Evolutionary conservation across 2,888 invertebrate species (phyloP).

Genomic region (Caenorhabditis becei): DNA sequence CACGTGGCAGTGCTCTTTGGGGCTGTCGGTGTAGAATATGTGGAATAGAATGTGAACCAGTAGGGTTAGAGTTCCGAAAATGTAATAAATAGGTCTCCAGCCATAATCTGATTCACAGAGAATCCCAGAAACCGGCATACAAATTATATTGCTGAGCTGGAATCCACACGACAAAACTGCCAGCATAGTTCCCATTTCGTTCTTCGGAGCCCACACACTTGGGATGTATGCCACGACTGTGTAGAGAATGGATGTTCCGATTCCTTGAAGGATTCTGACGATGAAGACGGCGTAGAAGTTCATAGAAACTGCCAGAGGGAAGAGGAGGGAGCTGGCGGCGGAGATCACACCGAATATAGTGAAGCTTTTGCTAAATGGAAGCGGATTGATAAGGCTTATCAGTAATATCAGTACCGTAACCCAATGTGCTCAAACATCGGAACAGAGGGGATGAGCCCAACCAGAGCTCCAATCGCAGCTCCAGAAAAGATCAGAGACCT

Average conservation of each 20-base stretch:
- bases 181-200: constrained; percentile 59
- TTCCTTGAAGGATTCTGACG: constrained; percentile 58
- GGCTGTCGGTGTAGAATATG: constrained; percentile 62
- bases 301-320: constrained; percentile 57
- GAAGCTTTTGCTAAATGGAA: constrained; percentile 23
- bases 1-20: constrained; percentile 54
- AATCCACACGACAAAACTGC: constrained; percentile 56
- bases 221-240: constrained; percentile 60
- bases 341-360: constrained; percentile 55
- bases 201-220: constrained; percentile 57
- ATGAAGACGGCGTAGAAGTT: constrained; percentile 57
- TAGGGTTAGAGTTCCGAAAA: constrained; percentile 59
- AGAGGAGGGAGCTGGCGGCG: constrained; percentile 58
- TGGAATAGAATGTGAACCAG: constrained; percentile 53
- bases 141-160: constrained; percentile 54
- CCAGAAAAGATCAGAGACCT: constrained; percentile 62
- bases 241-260: constrained; percentile 56
- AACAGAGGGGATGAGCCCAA: constrained; percentile 59
- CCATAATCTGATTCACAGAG: constrained; percentile 57
- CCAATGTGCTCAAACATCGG: constrained; percentile 54
- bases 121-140: constrained; percentile 60
- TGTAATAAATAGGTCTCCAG: constrained; percentile 59
- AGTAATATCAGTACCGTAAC: constrained; percentile 29
- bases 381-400: too few relatives aligned
- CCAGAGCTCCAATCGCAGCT: constrained; percentile 56